phyloP scores from a whole-genome alignment of 1,140 invertebrate genomes.

The Scaptomyza hsui region DNA sequence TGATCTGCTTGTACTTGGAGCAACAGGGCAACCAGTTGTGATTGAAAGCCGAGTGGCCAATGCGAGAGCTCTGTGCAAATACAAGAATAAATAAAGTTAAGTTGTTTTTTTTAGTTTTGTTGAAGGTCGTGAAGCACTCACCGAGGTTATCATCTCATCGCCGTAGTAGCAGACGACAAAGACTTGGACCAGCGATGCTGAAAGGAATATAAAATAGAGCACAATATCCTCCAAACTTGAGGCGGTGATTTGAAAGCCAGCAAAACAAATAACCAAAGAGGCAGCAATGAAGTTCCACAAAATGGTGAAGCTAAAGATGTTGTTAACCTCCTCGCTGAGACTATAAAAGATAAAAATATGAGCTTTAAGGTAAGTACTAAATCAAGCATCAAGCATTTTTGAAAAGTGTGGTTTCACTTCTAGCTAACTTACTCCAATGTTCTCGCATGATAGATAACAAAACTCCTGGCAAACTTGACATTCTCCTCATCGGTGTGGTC shows the following conservation, averaged over 20 bases:
- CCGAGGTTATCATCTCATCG: slow-evolving; percentile 72
- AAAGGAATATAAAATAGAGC: slow-evolving; percentile 69
- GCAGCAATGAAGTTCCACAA: slow-evolving; percentile 74
- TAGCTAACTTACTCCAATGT: slow-evolving; percentile 54
- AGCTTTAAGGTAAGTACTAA: no score
- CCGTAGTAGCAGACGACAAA: slow-evolving; percentile 74
- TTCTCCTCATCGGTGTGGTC: slow-evolving; percentile 59
- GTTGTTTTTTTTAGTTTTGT: no score
- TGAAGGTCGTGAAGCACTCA: no score
- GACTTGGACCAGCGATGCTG: slow-evolving; percentile 68
- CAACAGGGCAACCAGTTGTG: slow-evolving; percentile 67
- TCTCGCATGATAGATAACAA: slow-evolving; percentile 57
- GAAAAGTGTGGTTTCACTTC: no score
- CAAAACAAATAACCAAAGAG: slow-evolving; percentile 70
- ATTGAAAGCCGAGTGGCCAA: slow-evolving; percentile 64
- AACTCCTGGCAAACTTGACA: slow-evolving; percentile 50
- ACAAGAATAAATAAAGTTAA: neutral
- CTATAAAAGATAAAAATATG: slow-evolving; percentile 37
- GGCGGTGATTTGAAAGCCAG: slow-evolving; percentile 74
- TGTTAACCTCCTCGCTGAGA: slow-evolving; percentile 71
- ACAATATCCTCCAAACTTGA: slow-evolving; percentile 72
- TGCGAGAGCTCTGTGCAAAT: slow-evolving; percentile 53
- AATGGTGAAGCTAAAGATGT: slow-evolving; percentile 68
- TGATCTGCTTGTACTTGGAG: slow-evolving; percentile 56
- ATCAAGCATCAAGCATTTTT: no score